Evolutionary conservation across 2,797 vertebrate species (phyloP).

Genomic region (Bucorvus abyssinicus): DNA sequence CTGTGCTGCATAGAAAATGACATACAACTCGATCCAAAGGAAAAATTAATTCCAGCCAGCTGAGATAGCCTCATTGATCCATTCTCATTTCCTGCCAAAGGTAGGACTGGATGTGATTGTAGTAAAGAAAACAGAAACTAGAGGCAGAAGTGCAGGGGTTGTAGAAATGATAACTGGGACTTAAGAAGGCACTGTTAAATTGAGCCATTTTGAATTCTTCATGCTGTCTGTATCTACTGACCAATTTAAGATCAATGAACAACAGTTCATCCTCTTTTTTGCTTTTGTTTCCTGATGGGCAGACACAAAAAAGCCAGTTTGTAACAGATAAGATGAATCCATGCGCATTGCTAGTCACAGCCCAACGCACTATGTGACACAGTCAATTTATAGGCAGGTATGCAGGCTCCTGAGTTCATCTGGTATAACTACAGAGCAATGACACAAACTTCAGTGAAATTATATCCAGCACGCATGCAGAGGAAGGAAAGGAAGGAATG

Average conservation of each 20-base stretch:
- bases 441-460: not conserved
- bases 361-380: rapidly evolving
- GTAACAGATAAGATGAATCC: not conserved
- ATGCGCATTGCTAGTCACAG: not conserved
- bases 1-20: constrained; percentile 14
- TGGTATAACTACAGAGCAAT: not conserved
- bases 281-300: constrained; percentile 18
- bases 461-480: not conserved
- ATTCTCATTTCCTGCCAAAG: constrained; percentile 39
- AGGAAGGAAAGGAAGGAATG: not conserved
- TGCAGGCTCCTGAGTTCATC: not conserved
- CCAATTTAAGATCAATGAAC: not conserved
- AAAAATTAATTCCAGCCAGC: constrained; percentile 40
- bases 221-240: not conserved
- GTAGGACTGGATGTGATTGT: not conserved
- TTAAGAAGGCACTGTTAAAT: not conserved
- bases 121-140: not conserved
- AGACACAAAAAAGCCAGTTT: not conserved
- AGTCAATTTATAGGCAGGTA: not conserved
- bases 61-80: constrained; percentile 24
- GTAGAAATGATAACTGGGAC: not conserved
- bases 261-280: not conserved
- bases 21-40: not conserved
- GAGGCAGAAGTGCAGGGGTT: not conserved
- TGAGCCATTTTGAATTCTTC: constrained; percentile 2